Evolutionary conservation across 2,888 invertebrate species (phyloP), one percentile per base, ranked within the genome.

Genomic region (Melitaea athalia): DNA sequence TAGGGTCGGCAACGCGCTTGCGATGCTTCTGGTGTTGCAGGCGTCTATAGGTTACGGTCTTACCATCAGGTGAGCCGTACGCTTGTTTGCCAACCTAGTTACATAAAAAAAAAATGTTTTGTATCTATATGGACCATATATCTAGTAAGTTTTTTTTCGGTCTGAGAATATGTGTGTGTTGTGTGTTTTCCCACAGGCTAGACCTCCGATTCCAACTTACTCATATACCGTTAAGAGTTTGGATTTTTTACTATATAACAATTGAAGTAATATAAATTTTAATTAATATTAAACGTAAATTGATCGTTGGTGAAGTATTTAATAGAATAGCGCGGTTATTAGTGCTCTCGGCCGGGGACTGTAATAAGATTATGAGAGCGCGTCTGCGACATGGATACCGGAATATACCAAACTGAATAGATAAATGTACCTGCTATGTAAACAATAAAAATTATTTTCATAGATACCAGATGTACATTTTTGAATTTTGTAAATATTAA

Each of bases 331-430:
- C 45, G 14, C 15, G 52, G 42, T 55, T 57, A 15, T 43, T 52
- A 53, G n/a, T n/a, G 53, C 14, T 24, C 17, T 11, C 42, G 52
- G 33, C 2, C 50, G 33, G 17, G 17, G 38, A 17, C 12, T 7
- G 38, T 42, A 50, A 65, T 42, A 33, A 17, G 55, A 55, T 55
- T 55, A 55, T 33, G 24, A 17, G 52, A 52, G 7, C 55, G n/a
- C n/a, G 55, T 33, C 55, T 55, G 55, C 33, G 55, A 55, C 33
- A 33, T n/a, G 33, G 55, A 0, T 33, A 14, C 33, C n/a, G 8
- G 33, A 55, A n/a, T 55, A 55, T 55, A 55, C n/a, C 14, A 14
- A 5, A 33, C 31, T n/a, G 6, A 33, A 55, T 33, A 55, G 55
- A 12, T 24, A 14, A 31, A 31, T 24, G 5, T 31, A 53, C 31